Conservation (phyloP, 2,888 invertebrate genomes). For the Leptura quadrifasciata region DNA sequence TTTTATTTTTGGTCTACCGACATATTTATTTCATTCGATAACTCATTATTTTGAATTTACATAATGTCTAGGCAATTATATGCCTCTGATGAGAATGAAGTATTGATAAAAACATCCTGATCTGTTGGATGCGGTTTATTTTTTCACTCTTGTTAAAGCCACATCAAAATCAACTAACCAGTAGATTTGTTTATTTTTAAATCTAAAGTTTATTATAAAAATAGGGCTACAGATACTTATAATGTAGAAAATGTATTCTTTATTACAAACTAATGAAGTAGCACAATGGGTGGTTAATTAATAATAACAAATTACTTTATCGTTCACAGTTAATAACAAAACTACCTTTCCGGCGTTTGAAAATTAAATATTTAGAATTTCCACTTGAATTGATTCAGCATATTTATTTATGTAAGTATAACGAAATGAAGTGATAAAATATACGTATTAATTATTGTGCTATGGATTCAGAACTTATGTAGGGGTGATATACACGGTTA, state of each 20-base stretch:
- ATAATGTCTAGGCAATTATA: neutral
- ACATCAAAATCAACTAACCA: neutral
- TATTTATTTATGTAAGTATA: conserved; percentile 12
- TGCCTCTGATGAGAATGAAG: neutral
- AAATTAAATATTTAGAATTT: conserved; percentile 23
- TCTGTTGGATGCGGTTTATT: neutral
- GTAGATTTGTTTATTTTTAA: conserved; percentile 2
- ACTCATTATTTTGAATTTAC: too few relatives aligned
- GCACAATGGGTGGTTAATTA: neutral
- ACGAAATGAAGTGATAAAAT: conserved; percentile 14
- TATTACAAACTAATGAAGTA: neutral
- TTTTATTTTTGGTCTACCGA: too few relatives aligned
- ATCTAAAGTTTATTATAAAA: neutral
- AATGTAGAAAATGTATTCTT: conserved; percentile 3
- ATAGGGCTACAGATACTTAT: neutral
- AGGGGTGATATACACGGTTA: neutral
- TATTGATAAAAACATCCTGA: neutral
- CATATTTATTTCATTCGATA: too few relatives aligned
- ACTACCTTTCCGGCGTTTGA: conserved; percentile 4
- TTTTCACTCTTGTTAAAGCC: neutral
- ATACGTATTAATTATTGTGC: neutral
- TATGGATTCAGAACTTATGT: neutral
- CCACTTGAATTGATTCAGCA: neutral
- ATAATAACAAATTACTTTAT: neutral
- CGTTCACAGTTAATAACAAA: neutral